Conservation (phyloP, 1,140 invertebrate species). For the Cephus cinctus region DNA sequence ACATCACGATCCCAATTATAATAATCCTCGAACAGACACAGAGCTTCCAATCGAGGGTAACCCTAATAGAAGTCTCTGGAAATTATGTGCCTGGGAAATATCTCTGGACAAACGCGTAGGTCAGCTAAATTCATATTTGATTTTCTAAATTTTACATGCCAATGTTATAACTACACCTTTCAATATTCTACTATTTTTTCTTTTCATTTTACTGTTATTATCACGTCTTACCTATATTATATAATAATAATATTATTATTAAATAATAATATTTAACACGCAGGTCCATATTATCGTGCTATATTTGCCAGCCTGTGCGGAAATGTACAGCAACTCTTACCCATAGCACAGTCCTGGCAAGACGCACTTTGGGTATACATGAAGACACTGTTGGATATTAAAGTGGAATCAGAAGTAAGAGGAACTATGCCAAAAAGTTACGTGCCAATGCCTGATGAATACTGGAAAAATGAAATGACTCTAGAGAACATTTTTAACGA, state of each 20-base stretch:
- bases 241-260: conserved; percentile 27
- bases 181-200: too few species aligned
- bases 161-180: too few species aligned
- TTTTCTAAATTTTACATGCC: not conserved
- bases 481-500: conserved; percentile 72
- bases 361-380: conserved; percentile 90
- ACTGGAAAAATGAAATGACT: conserved; percentile 74
- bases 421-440: conserved; percentile 56
- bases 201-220: too few species aligned
- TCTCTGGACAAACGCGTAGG: conserved; percentile 59
- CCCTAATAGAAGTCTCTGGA: conserved; percentile 88
- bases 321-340: conserved; percentile 72
- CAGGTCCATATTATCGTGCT: conserved; percentile 65
- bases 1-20: conserved; percentile 78
- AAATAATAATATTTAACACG: not conserved
- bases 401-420: conserved; percentile 76
- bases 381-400: conserved; percentile 77
- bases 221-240: conserved; percentile 17
- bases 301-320: conserved; percentile 82
- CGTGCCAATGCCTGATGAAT: conserved; percentile 69
- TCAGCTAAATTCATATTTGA: conserved; percentile 21
- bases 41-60: conserved; percentile 77
- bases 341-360: conserved; percentile 79
- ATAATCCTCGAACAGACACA: conserved; percentile 46
- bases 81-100: conserved; percentile 76